Evolutionary conservation across 2,797 vertebrate species (phyloP).

Genomic region (Nannoperca obscura): DNA sequence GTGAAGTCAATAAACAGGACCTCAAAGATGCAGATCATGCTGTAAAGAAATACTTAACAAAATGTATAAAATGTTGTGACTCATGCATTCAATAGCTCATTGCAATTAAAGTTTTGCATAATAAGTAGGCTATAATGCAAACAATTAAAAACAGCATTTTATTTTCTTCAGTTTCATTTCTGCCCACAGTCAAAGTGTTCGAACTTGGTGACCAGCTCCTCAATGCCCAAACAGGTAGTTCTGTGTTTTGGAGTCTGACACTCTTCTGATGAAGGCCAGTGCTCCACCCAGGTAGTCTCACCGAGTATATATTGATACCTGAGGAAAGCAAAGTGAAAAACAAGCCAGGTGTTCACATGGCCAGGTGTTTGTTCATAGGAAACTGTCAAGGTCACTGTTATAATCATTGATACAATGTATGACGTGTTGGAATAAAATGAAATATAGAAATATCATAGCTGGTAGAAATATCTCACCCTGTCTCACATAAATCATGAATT

Average conservation of each 20-base stretch:
- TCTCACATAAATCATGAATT: too few relatives aligned
- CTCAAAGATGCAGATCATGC: not conserved
- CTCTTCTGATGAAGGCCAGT: constrained; percentile 65
- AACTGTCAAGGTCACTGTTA: too few relatives aligned
- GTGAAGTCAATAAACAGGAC: too few relatives aligned
- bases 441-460: too few relatives aligned
- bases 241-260: constrained; percentile 40
- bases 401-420: not conserved
- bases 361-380: not conserved
- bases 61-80: not conserved
- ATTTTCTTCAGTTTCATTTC: constrained; percentile 3
- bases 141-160: not conserved
- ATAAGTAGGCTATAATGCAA: not conserved
- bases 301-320: constrained; percentile 68
- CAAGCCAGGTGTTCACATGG: not conserved
- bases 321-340: constrained; percentile 22
- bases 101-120: not conserved
- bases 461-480: too few relatives aligned
- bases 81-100: not conserved
- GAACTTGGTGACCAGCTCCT: constrained; percentile 32
- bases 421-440: too few relatives aligned
- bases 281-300: constrained; percentile 75
- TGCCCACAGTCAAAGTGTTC: not conserved
- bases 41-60: not conserved
- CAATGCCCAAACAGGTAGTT: constrained; percentile 48